Evolutionary conservation across 2,888 invertebrate species (phyloP).

Genomic region (Pheosia tremula): DNA sequence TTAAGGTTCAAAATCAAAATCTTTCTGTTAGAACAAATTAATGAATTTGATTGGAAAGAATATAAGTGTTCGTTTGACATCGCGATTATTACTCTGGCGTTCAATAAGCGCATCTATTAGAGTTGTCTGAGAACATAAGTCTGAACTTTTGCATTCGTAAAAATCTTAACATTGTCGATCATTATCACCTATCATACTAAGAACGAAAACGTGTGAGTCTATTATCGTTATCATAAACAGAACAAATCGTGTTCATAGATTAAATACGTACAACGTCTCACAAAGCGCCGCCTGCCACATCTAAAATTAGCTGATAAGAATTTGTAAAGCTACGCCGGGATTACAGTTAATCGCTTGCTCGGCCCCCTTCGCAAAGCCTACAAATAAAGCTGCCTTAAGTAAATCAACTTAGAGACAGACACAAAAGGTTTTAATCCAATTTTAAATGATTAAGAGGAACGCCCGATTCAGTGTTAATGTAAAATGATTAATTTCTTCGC

Average conservation of each 20-base stretch:
- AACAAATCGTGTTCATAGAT: constrained; percentile 5
- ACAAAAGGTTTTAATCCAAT: constrained; percentile 36
- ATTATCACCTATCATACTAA: too few relatives aligned
- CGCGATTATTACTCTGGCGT: too few relatives aligned
- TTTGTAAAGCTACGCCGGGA: constrained; percentile 38
- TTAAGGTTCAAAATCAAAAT: neutral
- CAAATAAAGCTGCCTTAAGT: constrained; percentile 29
- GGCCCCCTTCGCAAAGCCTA: constrained; percentile 26
- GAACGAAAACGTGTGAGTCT: too few relatives aligned
- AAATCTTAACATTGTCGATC: too few relatives aligned
- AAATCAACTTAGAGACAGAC: constrained; percentile 32
- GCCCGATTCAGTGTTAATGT: constrained; percentile 10
- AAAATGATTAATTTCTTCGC: constrained; percentile 3
- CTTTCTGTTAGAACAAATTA: too few relatives aligned
- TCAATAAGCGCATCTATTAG: too few relatives aligned
- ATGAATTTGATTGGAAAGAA: too few relatives aligned
- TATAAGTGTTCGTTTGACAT: too few relatives aligned
- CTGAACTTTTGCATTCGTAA: too few relatives aligned
- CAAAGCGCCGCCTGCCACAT: constrained; percentile 30
- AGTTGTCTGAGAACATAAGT: too few relatives aligned
- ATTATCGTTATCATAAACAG: neutral
- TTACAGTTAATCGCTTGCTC: constrained; percentile 40
- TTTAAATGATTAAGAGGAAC: constrained; percentile 35
- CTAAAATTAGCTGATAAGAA: constrained; percentile 41
- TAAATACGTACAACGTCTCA: constrained; percentile 12